Evolutionary conservation across 2,797 vertebrate genomes (phyloP).

Genomic region (Crossoptilon crossoptilon): DNA sequence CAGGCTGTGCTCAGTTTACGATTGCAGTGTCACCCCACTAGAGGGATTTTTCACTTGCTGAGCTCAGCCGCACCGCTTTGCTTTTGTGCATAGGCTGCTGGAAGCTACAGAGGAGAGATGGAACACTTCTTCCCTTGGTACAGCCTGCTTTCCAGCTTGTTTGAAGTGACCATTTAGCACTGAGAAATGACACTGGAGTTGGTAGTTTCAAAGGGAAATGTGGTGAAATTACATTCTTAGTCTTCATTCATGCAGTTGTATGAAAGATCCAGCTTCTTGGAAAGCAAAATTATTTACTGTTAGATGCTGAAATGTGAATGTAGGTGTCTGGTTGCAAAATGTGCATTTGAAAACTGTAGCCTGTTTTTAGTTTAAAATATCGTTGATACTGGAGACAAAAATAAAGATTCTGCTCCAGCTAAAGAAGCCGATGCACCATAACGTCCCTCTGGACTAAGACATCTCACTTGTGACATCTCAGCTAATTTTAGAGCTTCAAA

Average conservation of each 20-base stretch:
- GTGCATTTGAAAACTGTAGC: neutral
- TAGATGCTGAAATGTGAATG: neutral
- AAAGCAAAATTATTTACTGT: neutral
- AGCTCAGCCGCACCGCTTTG: neutral
- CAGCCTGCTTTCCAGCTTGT: neutral
- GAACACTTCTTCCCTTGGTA: neutral
- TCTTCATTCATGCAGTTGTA: neutral
- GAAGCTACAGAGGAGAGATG: neutral
- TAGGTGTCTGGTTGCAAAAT: neutral
- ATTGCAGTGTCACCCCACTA: slow-evolving; percentile 37
- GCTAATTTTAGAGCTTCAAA: slow-evolving; percentile 48
- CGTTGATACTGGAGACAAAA: slow-evolving; percentile 11
- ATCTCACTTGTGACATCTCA: slow-evolving; percentile 43
- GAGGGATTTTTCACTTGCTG: slow-evolving; percentile 45
- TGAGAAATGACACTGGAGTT: neutral
- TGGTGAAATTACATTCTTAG: neutral
- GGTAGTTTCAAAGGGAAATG: neutral
- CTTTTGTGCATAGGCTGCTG: neutral
- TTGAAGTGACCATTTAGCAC: neutral
- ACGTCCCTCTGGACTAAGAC: slow-evolving; percentile 24
- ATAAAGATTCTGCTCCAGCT: neutral
- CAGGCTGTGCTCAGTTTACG: neutral
- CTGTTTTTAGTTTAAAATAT: neutral
- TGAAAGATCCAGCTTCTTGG: neutral
- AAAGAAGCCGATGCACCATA: neutral